Evolutionary conservation across 1,140 invertebrate species (phyloP).

Genomic region (Camponotus floridanus): DNA sequence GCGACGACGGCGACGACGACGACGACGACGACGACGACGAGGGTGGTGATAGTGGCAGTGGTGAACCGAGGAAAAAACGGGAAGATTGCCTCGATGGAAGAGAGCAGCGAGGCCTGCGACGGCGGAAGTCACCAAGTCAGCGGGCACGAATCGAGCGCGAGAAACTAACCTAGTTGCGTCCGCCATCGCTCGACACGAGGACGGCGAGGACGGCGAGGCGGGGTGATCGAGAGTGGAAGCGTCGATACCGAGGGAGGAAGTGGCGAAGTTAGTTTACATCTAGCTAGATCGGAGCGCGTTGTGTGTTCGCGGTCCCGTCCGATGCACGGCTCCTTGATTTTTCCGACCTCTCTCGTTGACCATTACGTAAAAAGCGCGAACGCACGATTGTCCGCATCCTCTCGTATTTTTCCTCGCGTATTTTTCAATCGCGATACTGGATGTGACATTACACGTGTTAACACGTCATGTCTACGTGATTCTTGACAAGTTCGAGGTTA

Average conservation of each 20-base stretch:
- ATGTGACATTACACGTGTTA: not conserved
- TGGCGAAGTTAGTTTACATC: slow-evolving; percentile 21
- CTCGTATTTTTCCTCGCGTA: too few relatives aligned
- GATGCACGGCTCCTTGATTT: not conserved
- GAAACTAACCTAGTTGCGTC: slow-evolving; percentile 42
- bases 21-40: not conserved
- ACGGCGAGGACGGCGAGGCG: slow-evolving; percentile 9
- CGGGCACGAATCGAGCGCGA: slow-evolving; percentile 15
- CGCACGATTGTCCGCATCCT: not conserved
- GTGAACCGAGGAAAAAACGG: slow-evolving; percentile 43
- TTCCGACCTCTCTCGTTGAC: not conserved
- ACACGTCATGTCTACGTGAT: not conserved
- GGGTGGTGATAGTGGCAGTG: slow-evolving; percentile 2
- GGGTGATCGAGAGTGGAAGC: slow-evolving; percentile 2
- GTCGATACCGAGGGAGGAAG: slow-evolving; percentile 22
- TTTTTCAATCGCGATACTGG: not conserved
- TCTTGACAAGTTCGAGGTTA: slow-evolving; percentile 20
- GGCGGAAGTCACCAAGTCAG: not conserved
- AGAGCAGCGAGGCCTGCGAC: slow-evolving; percentile 25
- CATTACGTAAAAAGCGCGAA: slow-evolving; percentile 45
- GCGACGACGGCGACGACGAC: not conserved
- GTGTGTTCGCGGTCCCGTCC: not conserved
- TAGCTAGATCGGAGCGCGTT: not conserved
- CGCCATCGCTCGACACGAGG: slow-evolving; percentile 32
- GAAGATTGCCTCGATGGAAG: slow-evolving; percentile 47